These are phyloP conservation scores for Geodia barretti DNA, from an alignment of 37 sponge, comb jelly and placozoan species.

Conservation along the genomic window DNA sequence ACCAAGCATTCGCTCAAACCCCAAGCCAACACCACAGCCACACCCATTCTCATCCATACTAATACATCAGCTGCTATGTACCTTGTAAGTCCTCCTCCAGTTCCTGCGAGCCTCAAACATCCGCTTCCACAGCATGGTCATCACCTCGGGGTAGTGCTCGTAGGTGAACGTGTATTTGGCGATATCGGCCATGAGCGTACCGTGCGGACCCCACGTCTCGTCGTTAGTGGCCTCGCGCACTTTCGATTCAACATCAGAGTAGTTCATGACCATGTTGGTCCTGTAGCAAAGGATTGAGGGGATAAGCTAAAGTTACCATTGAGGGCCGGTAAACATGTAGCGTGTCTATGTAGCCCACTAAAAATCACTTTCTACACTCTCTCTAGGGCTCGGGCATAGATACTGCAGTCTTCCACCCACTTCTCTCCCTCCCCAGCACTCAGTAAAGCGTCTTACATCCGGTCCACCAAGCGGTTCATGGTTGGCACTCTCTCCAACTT, in stretches of 20 bases:
- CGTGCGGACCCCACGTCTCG: conserved; percentile 98
- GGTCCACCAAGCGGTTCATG: conserved; percentile 54
- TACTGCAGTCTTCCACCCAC: too few species aligned
- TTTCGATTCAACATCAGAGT: conserved; percentile 96
- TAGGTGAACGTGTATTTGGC: conserved; percentile 97
- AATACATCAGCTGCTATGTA: too few species aligned
- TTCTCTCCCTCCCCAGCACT: too few species aligned
- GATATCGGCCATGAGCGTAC: conserved; percentile 88
- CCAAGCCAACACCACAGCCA: neutral
- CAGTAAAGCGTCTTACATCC: conserved; percentile 26
- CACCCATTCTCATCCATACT: neutral
- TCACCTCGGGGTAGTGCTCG: conserved; percentile 95
- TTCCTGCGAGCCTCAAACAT: conserved; percentile 96
- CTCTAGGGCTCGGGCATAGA: too few species aligned
- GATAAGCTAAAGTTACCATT: too few species aligned
- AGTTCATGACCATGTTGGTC: conserved; percentile 99
- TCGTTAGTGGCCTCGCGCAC: conserved; percentile 99
- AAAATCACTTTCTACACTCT: too few species aligned
- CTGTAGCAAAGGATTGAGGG: too few species aligned
- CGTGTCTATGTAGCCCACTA: too few species aligned
- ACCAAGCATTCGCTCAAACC: neutral
- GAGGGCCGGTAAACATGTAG: too few species aligned
- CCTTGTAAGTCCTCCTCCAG: conserved; percentile 99
- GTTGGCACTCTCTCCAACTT: neutral
- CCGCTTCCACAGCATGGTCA: conserved; percentile 99